phyloP scores from a whole-genome alignment of 2,797 vertebrate species.

The Tadarida brasiliensis region DNA sequence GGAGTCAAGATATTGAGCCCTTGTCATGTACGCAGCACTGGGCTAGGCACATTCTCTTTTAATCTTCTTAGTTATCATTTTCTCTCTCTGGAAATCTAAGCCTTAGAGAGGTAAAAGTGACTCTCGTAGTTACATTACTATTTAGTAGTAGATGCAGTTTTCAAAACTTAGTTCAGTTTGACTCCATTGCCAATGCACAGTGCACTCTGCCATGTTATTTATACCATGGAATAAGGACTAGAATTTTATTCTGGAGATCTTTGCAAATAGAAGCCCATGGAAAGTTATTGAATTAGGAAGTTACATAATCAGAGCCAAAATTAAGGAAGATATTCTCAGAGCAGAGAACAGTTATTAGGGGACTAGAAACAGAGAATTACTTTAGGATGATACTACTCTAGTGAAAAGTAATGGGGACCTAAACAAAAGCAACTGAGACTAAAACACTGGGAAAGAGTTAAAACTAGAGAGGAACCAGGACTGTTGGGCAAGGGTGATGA shows the following conservation, averaged over 20 bases:
- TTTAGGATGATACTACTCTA: not conserved
- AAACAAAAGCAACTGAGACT: not conserved
- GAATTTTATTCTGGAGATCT: slow-evolving; percentile 9
- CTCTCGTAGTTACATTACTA: not conserved
- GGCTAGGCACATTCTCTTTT: not conserved
- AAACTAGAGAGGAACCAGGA: not conserved
- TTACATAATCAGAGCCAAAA: not conserved
- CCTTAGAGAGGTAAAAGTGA: slow-evolving; percentile 10
- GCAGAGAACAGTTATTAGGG: slow-evolving; percentile 12
- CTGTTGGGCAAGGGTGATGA: not conserved
- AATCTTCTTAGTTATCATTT: not conserved
- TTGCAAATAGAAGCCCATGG: not conserved
- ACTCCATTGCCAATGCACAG: not conserved
- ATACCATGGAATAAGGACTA: not conserved
- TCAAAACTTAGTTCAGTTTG: slow-evolving; percentile 38
- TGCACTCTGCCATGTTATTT: not conserved
- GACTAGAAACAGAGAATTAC: not conserved
- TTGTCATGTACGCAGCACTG: not conserved
- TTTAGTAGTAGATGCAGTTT: not conserved
- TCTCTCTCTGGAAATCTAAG: not conserved
- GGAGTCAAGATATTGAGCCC: not conserved
- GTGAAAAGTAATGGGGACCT: not conserved
- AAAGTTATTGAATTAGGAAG: not conserved
- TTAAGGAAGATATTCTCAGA: not conserved
- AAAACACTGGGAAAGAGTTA: not conserved